Evolutionary conservation across 2,888 invertebrate species (phyloP).

Genomic region (Oscheius sp.): DNA sequence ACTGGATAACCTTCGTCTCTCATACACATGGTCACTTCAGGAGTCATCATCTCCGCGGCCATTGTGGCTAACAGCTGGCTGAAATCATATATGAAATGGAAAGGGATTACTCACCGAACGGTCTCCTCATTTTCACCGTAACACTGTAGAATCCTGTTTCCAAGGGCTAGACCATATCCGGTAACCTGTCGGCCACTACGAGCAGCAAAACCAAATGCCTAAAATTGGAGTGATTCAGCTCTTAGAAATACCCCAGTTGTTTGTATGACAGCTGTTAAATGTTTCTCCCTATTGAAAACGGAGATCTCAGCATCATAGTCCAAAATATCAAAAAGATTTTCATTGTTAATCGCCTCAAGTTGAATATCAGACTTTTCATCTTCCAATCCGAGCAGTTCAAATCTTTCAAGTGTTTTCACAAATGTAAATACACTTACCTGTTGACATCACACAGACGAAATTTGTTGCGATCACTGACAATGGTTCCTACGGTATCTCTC

Average conservation of each 20-base stretch:
- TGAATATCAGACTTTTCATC: slow-evolving; percentile 33
- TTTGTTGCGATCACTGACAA: slow-evolving; percentile 59
- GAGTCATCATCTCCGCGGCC: slow-evolving; percentile 37
- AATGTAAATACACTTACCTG: slow-evolving; percentile 33
- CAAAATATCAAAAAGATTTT: slow-evolving; percentile 40
- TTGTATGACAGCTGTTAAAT: slow-evolving; percentile 41
- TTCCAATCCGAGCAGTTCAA: slow-evolving; percentile 44
- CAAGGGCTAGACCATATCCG: slow-evolving; percentile 59
- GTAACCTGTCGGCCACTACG: slow-evolving; percentile 40
- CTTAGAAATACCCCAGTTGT: slow-evolving; percentile 15
- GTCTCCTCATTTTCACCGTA: slow-evolving; percentile 59
- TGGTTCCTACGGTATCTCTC: slow-evolving; percentile 64
- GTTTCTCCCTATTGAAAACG: slow-evolving; percentile 48
- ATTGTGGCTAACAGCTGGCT: slow-evolving; percentile 43
- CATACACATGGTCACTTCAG: slow-evolving; percentile 40
- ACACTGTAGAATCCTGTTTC: slow-evolving; percentile 59
- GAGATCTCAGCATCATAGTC: slow-evolving; percentile 54
- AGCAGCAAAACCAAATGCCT: slow-evolving; percentile 37
- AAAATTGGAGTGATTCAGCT: neutral
- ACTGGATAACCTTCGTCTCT: slow-evolving; percentile 31
- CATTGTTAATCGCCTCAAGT: slow-evolving; percentile 38
- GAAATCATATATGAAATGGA: no score
- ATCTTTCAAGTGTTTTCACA: slow-evolving; percentile 29
- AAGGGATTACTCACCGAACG: slow-evolving; percentile 37
- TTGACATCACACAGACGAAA: slow-evolving; percentile 55